phyloP scores from a whole-genome alignment of 2,797 vertebrate genomes.

The Mallotus villosus region DNA sequence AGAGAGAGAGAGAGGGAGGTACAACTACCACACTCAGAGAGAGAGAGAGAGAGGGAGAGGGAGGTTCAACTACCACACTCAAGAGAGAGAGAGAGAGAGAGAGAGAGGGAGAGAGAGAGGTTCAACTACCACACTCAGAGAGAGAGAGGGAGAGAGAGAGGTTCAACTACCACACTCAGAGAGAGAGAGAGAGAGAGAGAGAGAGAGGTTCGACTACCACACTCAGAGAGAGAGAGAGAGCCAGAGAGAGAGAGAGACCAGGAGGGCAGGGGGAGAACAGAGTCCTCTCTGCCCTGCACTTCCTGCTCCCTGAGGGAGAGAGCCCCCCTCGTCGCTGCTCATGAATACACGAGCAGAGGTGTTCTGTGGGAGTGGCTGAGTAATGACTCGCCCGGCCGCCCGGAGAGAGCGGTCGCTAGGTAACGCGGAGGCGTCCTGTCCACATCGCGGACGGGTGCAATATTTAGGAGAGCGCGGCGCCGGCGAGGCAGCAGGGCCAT shows the following conservation, averaged over 20 bases:
- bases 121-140: conserved; percentile 12
- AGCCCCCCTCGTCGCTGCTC: conserved; percentile 31
- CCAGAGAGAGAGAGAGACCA: background rate
- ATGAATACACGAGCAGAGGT: conserved; percentile 54
- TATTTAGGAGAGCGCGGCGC: conserved; percentile 49
- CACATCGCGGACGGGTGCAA: conserved; percentile 51
- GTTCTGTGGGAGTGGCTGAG: conserved; percentile 38
- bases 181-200: background rate
- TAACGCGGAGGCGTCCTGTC: conserved; percentile 54
- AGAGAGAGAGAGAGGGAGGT: conserved; percentile 12
- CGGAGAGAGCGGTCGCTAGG: background rate
- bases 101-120: conserved; percentile 30
- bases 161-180: conserved; percentile 61
- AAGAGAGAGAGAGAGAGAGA: conserved; percentile 32
- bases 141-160: conserved; percentile 25
- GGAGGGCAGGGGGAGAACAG: too few species aligned
- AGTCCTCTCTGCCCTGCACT: background rate
- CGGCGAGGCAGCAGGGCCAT: conserved; percentile 19
- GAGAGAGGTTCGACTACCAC: background rate
- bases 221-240: conserved; percentile 33
- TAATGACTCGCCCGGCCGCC: conserved; percentile 51
- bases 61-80: background rate
- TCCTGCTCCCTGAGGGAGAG: conserved; percentile 34
- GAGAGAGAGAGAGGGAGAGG: conserved; percentile 30
- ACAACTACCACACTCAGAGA: conserved; percentile 32